Conservation (phyloP, 2,797 vertebrate species). For the Arctocebus calabarensis region DNA sequence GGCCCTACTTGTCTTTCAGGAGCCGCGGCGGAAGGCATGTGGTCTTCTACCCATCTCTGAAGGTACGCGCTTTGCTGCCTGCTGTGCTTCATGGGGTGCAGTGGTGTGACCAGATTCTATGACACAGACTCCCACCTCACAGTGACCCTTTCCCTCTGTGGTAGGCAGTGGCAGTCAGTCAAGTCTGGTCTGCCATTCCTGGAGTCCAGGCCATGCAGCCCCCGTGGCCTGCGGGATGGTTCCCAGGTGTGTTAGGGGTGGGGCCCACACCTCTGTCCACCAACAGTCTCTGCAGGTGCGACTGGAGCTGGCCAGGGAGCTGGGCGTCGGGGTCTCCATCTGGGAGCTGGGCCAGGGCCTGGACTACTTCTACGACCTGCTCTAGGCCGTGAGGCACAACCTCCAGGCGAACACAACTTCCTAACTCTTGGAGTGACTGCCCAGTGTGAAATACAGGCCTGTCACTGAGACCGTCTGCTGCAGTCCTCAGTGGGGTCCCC, state of each 20-base stretch:
- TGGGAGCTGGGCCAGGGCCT: constrained; percentile 99
- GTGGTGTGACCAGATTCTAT: too few species aligned
- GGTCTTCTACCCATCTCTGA: constrained; percentile 96
- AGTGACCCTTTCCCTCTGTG: rapidly evolving
- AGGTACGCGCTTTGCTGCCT: constrained; percentile 87
- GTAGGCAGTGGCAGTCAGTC: not conserved
- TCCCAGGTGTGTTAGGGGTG: not conserved
- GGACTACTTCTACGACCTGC: constrained; percentile 99
- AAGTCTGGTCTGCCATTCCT: not conserved
- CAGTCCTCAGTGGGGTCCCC: not conserved
- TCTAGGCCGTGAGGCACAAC: constrained; percentile 4
- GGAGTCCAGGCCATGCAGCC: not conserved
- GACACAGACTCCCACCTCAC: not conserved
- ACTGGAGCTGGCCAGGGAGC: constrained; percentile 93
- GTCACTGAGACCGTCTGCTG: not conserved
- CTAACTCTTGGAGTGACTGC: not conserved
- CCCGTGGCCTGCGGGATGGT: not conserved
- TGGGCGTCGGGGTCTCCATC: constrained; percentile 96
- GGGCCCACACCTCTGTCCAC: not conserved
- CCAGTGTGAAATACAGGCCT: constrained; percentile 59
- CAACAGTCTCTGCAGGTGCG: constrained; percentile 94
- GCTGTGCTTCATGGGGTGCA: too few species aligned
- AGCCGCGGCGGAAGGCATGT: constrained; percentile 93
- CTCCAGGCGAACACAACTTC: rapidly evolving
- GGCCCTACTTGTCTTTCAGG: constrained; percentile 85